Evolutionary conservation across 2,797 vertebrate species (phyloP).

Genomic region (Mionectes olivaceus): DNA sequence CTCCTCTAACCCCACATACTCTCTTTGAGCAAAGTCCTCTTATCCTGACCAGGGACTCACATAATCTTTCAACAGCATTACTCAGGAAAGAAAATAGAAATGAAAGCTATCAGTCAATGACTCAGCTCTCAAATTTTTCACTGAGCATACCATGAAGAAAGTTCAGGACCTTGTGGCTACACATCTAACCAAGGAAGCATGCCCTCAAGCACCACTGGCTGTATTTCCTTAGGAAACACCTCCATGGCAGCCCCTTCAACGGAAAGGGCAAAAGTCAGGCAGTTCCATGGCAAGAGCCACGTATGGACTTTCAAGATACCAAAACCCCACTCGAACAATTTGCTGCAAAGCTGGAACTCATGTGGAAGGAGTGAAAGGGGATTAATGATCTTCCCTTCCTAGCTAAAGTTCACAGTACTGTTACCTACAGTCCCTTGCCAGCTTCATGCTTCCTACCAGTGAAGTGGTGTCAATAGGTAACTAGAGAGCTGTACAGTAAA

Average conservation of each 20-base stretch:
- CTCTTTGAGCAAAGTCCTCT: neutral
- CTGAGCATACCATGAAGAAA: neutral
- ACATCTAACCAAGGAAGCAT: neutral
- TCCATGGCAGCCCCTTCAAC: neutral
- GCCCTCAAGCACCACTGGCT: neutral
- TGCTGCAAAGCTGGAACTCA: neutral
- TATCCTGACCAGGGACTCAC: neutral
- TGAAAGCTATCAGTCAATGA: neutral
- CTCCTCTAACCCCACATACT: neutral
- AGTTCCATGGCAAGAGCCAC: neutral
- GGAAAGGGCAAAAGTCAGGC: neutral
- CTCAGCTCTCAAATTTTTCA: neutral
- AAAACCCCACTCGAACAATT: neutral
- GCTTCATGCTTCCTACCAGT: neutral
- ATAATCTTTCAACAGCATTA: neutral
- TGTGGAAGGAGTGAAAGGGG: neutral
- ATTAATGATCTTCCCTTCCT: neutral
- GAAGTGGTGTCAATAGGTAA: neutral
- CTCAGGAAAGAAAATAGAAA: neutral
- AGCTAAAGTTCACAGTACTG: neutral
- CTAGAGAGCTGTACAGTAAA: neutral
- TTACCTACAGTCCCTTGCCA: neutral
- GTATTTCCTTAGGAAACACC: constrained; percentile 24
- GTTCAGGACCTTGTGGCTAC: neutral
- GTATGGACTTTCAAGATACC: neutral